These are phyloP conservation scores for Toxonevra muliebris DNA, from an alignment of 2,888 invertebrate genomes.

Conservation along the genomic window DNA sequence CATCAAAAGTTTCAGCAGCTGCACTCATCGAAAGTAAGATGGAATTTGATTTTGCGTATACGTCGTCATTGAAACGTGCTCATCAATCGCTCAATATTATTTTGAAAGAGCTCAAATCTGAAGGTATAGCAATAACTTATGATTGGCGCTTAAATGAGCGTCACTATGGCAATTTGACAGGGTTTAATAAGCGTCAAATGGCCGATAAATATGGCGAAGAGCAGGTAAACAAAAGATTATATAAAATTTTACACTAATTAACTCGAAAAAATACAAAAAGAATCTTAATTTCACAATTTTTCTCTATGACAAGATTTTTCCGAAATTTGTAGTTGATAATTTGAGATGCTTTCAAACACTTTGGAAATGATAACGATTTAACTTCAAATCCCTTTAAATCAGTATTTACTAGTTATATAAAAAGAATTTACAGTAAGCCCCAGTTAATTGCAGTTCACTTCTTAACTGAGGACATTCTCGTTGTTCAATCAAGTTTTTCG, in stretches of 20 bases:
- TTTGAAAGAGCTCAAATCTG: constrained; percentile 73
- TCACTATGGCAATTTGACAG: constrained; percentile 88
- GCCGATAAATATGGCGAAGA: constrained; percentile 86
- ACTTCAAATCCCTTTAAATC: no score
- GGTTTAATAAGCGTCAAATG: constrained; percentile 85
- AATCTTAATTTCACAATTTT: no score
- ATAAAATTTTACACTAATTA: neutral
- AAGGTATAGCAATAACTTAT: constrained; percentile 73
- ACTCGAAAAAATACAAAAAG: neutral
- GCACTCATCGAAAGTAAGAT: constrained; percentile 76
- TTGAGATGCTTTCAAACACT: no score
- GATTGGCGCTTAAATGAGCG: constrained; percentile 89
- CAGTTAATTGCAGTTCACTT: no score
- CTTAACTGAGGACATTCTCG: no score
- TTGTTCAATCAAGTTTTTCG: no score
- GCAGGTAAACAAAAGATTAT: constrained; percentile 67
- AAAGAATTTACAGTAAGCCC: no score
- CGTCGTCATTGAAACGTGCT: constrained; percentile 82
- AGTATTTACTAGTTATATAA: no score
- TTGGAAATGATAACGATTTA: no score
- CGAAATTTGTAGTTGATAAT: no score
- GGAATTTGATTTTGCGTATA: constrained; percentile 82
- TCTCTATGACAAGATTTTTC: no score
- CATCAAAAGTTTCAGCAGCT: constrained; percentile 68
- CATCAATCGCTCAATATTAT: constrained; percentile 77